These are phyloP conservation scores for Mus spicilegus DNA, from an alignment of 2,113 vertebrate species.

Conservation along the genomic window DNA sequence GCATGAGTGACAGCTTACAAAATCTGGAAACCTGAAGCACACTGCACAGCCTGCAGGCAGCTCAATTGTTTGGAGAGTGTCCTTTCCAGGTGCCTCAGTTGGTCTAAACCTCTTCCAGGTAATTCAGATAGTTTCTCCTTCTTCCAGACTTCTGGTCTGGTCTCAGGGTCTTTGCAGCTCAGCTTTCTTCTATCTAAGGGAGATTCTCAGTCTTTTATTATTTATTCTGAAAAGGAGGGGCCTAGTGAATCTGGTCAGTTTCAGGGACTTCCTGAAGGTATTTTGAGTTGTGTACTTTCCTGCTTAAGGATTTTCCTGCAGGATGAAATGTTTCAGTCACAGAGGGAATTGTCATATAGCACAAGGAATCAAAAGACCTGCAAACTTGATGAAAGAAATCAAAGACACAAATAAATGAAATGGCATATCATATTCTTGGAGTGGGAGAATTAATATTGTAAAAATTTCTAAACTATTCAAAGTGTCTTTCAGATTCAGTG, in stretches of 20 bases:
- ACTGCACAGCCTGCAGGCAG: background rate
- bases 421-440: background rate
- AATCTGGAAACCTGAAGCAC: background rate
- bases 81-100: background rate
- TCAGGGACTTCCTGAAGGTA: background rate
- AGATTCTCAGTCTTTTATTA: background rate
- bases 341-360: background rate
- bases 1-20: background rate
- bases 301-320: background rate
- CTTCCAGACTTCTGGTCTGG: background rate
- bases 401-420: background rate
- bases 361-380: background rate
- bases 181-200: background rate
- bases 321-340: background rate
- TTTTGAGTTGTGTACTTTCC: background rate
- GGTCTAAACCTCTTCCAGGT: background rate
- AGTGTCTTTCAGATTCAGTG: background rate
- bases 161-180: background rate
- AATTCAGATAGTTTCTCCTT: background rate
- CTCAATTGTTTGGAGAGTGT: background rate
- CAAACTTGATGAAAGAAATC: background rate
- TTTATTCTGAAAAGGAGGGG: background rate
- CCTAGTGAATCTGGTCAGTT: background rate
- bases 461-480: background rate
- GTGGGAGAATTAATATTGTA: background rate